Evolutionary conservation across 2,888 invertebrate genomes (phyloP).

Genomic region (Phyllotreta striolata): DNA sequence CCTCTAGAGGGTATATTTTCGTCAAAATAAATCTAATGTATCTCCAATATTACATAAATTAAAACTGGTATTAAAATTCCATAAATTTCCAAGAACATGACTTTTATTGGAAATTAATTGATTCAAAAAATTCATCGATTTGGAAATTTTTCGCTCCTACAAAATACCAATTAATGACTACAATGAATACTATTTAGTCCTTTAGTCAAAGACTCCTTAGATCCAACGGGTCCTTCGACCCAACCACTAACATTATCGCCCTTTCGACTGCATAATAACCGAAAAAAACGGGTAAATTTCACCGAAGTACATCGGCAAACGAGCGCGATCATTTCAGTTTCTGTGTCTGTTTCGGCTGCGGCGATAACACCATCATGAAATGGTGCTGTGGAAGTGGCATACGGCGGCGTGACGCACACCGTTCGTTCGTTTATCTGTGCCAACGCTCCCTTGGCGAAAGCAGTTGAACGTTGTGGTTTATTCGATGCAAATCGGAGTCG

Average conservation of each 20-base stretch:
- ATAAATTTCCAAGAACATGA: not conserved
- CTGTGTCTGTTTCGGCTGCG: slow-evolving; percentile 16
- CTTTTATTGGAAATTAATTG: not conserved
- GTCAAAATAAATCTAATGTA: too few species aligned
- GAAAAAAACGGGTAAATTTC: not conserved
- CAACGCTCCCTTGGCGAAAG: slow-evolving; percentile 43
- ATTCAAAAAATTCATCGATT: slow-evolving; percentile 4
- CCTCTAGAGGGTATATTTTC: too few species aligned
- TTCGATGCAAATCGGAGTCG: not conserved
- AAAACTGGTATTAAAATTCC: too few species aligned
- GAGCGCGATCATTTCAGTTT: not conserved
- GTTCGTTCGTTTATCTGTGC: slow-evolving; percentile 47
- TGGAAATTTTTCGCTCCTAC: not conserved
- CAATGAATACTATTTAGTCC: too few species aligned
- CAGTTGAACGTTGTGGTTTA: slow-evolving; percentile 36
- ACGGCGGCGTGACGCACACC: slow-evolving; percentile 46
- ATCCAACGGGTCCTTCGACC: too few species aligned
- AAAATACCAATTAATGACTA: too few species aligned
- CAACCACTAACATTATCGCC: too few species aligned
- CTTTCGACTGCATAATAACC: too few species aligned
- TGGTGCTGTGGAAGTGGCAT: slow-evolving; percentile 45
- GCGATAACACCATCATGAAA: slow-evolving; percentile 24
- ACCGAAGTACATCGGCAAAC: slow-evolving; percentile 2
- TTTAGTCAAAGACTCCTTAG: too few species aligned
- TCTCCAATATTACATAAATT: too few species aligned